Conservation (phyloP, 2,113 vertebrate genomes). For the Boleophthalmus pectinirostris region DNA sequence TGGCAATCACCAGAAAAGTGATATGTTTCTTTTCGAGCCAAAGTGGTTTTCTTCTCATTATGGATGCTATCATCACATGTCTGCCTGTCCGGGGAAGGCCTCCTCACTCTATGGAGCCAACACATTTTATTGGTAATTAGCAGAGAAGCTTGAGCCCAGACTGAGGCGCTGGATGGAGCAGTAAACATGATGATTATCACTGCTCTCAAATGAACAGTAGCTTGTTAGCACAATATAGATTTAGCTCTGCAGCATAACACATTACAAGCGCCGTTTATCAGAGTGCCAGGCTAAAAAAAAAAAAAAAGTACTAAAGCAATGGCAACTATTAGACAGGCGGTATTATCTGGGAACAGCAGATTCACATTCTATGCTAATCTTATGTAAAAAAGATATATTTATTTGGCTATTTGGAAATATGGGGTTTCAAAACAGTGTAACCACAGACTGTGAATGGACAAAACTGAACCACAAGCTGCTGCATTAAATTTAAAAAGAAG, state of each 20-base stretch:
- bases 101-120: background rate
- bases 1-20: background rate
- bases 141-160: background rate
- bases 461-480: no score
- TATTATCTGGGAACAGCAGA: no score
- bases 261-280: background rate
- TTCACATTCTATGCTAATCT: no score
- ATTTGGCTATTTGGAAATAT: no score
- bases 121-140: conserved; percentile 10
- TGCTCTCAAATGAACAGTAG: background rate
- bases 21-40: background rate
- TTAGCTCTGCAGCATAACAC: background rate
- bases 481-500: no score
- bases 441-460: no score
- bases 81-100: background rate
- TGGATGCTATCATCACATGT: background rate
- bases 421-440: no score
- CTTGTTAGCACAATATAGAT: background rate
- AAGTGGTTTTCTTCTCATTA: background rate
- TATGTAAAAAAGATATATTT: no score
- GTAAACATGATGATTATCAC: conserved; percentile 7
- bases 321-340: no score
- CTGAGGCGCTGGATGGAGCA: background rate
- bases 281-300: no score
- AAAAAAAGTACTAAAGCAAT: no score